Percentiles rank a stretch among this genome's conserved stretches.
Evolutionary conservation across 2,113 vertebrate species (phyloP).

Genomic region (Dendrocopos noguchii): DNA sequence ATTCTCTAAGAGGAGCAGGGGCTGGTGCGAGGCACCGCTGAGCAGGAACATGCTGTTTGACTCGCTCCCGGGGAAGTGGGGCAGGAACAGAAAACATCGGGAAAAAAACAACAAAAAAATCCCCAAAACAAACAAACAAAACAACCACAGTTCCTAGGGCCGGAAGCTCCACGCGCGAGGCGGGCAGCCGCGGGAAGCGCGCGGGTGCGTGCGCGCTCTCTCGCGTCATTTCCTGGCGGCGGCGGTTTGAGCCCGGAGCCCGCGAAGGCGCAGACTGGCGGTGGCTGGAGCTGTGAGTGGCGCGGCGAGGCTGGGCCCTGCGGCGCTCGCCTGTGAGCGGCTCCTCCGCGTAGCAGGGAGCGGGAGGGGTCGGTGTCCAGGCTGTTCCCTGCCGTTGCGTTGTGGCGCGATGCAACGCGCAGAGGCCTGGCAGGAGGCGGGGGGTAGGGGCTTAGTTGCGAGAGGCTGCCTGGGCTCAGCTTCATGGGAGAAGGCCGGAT

Average conservation of each 20-base stretch:
- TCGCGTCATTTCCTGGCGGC: slow-evolving; percentile 40
- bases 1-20: neutral
- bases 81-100: neutral
- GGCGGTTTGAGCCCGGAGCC: neutral
- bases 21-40: neutral
- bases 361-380: neutral
- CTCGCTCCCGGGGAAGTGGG: neutral
- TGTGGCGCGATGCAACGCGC: neutral
- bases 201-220: neutral
- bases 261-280: neutral
- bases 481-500: too few species aligned
- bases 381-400: neutral
- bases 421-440: too few species aligned
- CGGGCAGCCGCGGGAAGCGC: neutral
- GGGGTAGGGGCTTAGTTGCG: too few species aligned
- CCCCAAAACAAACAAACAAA: too few species aligned
- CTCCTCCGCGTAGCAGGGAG: neutral
- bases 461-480: neutral
- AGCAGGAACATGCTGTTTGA: neutral
- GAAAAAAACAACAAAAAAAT: neutral
- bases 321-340: neutral
- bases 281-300: neutral
- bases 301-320: accelerated
- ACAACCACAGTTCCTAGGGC: neutral
- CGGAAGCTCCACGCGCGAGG: neutral